Base-by-base conservation (phyloP, 2,113 vertebrate genomes). In the Fregata magnificens region DNA sequence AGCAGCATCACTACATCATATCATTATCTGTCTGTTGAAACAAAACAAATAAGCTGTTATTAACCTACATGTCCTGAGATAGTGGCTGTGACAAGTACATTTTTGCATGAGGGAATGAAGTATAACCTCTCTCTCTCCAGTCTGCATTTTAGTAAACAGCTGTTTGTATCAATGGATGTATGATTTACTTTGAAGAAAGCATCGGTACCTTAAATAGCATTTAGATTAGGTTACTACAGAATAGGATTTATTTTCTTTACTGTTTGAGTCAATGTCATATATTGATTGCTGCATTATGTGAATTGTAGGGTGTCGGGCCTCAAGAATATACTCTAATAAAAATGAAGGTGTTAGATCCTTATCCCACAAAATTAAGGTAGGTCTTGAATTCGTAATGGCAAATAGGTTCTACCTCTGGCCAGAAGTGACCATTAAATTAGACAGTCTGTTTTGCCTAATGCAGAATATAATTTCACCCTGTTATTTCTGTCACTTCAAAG, bases 251-350 rank as follows among this genome's bases (percentile, higher is more conserved):
- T 56, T 77, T 81, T 81, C 59, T 76, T 84, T 59, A 8, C 31
- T 92, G 69, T 56, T 38, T 11, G 42, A 74, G 49, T 74, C 38
- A n/a, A 7, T 83, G 82, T 52, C 28, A 5, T 29, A 7, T 83
- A 42, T 9, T 96, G 32, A 96, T 71, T 85, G 20, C 82, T 96
- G 34, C 44, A 13, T 70, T 83, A 32, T 93, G 83, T 90, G 87
- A 59, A 95, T 89, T 84, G 19, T 84, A 99, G 99, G 99, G 99
- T 96, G 99, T 99, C 21, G 99, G 99, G 79, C 99, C 99, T 95
- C 99, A 99, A 82, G 99, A 99, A 95, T 99, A 99, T 78, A 99
- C 99, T 0, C 98, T 99, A 36, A 97, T 99, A 92, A 99, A 99
- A 98, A 99, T 99, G 99, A 99, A 99, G 97, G 98, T 99, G 34